phyloP scores from a whole-genome alignment of 2,797 vertebrate genomes.

The Peromyscus eremicus region DNA sequence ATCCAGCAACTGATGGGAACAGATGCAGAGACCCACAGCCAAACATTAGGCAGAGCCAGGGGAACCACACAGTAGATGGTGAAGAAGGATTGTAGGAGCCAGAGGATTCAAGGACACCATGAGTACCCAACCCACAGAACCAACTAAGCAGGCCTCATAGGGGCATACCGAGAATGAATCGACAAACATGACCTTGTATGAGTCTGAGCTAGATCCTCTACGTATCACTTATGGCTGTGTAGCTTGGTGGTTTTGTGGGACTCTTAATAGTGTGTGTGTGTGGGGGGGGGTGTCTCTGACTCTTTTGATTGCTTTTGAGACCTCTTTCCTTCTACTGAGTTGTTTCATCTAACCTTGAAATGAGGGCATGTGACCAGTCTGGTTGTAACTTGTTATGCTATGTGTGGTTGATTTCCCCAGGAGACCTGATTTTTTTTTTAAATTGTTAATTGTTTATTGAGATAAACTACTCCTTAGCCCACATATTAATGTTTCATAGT shows the following conservation, averaged over 20 bases:
- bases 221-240: not conserved
- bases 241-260: not conserved
- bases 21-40: not conserved
- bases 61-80: not conserved
- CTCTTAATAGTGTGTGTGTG: not conserved
- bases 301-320: not conserved
- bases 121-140: not conserved
- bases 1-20: not conserved
- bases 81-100: not conserved
- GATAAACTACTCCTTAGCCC: constrained; percentile 49
- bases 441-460: constrained; percentile 68
- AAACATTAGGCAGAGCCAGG: not conserved
- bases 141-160: not conserved
- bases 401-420: not conserved
- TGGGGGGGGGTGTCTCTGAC: not conserved
- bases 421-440: not conserved
- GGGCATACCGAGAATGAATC: not conserved
- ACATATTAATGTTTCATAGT: constrained; percentile 52
- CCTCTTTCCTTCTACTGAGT: not conserved
- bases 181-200: not conserved
- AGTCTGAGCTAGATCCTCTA: not conserved
- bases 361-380: not conserved
- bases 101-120: not conserved
- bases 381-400: no score
- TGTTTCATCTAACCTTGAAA: not conserved